Evolutionary conservation across 2,888 invertebrate species (phyloP), one percentile per base, ranked within the genome.

Genomic region (Linnaemya tessellans): DNA sequence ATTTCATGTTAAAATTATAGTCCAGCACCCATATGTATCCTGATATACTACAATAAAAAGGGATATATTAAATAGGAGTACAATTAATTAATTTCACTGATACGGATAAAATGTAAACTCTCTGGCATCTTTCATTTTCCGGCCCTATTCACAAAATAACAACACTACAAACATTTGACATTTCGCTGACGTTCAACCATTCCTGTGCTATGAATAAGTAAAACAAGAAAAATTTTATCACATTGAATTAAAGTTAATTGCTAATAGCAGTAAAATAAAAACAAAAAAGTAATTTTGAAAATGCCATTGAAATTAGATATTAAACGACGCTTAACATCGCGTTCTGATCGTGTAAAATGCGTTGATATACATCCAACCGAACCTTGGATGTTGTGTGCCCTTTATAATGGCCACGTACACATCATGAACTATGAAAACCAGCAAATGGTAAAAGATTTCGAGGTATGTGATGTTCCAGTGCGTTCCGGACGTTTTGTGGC

Each of bases 391-490:
- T 94, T 99, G 73, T 99, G 98, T 89, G 98, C 98, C 51, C 94
- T 99, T 43, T 99, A 99, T 94, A 99, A 98, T 93, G 99, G 99
- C 89, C 98, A 99, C 93, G 98, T 99, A 89, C 99, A 99, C 94
- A 97, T 99, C 90, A 99, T 99, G 99, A 99, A 99, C 92, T 97
- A 98, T 93, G 99, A 99, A 92, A 97, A 97, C 85, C 99, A 99
- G 93, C 95, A 96, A 89, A 94, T 97, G 88, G 97, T 97, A 13
- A 96, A 96, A 92, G 96, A 97, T 88, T 97, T 98, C 90, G 97
- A 98, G 94, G 97, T 98, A 3, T 99, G 99, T 92, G 99, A 99
- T 91, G 93, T 99, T 38, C 99, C 99, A 0, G 99, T 99, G 5
- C 94, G 99, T 89, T 96, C 98, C 0, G 98, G 98, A 0, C 97